Conservation (phyloP, 2,113 vertebrate species). For the Hydropotes inermis region DNA sequence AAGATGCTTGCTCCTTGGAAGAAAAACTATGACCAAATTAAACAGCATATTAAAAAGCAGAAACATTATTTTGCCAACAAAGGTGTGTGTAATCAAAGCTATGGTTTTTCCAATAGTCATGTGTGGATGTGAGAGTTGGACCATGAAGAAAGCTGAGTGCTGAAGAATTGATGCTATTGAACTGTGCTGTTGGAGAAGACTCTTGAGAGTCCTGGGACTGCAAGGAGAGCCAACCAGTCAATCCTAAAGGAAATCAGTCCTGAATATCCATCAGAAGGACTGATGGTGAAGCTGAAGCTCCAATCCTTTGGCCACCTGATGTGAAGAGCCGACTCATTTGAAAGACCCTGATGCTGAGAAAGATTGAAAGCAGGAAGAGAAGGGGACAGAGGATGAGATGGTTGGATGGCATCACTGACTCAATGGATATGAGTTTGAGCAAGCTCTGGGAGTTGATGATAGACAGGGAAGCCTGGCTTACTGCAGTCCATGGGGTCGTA, state of each 20-base stretch:
- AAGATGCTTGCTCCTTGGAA: not conserved
- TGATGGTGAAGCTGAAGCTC: not conserved
- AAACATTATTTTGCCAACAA: not conserved
- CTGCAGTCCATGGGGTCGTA: rapidly evolving
- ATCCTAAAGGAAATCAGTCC: not conserved
- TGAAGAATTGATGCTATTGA: not conserved
- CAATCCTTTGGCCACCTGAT: not conserved
- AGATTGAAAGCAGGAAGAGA: not conserved
- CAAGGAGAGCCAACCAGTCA: not conserved
- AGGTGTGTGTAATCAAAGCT: not conserved
- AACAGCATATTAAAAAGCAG: not conserved
- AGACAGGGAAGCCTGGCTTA: not conserved
- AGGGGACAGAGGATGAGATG: not conserved
- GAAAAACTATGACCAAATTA: not conserved
- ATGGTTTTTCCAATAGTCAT: not conserved
- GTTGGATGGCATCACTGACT: not conserved
- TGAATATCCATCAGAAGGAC: not conserved
- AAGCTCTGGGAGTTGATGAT: not conserved
- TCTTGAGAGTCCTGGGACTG: not conserved
- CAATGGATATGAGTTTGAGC: not conserved
- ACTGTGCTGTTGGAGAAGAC: not conserved
- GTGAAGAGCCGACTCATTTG: not conserved
- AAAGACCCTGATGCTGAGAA: not conserved
- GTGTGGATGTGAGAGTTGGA: not conserved
- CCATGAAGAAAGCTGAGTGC: rapidly evolving